Evolutionary conservation across 2,888 invertebrate genomes (phyloP).

Genomic region (Tachina fera): DNA sequence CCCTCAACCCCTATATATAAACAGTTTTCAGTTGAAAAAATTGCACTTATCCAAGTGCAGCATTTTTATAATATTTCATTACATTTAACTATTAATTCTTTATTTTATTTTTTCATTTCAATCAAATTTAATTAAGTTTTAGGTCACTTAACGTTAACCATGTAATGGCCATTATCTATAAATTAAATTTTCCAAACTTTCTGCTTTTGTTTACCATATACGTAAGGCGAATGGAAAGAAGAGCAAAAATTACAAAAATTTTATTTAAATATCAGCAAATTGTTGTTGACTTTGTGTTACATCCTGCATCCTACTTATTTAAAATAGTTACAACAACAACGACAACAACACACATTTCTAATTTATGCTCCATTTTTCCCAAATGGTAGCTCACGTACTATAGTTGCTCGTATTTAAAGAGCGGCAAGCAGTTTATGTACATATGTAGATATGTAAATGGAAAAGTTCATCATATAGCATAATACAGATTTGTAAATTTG

Average conservation of each 20-base stretch:
- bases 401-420: constrained; percentile 27
- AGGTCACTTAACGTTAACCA: constrained; percentile 57
- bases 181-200: constrained; percentile 40
- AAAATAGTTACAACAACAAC: constrained; percentile 21
- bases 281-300: constrained; percentile 66
- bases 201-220: constrained; percentile 14
- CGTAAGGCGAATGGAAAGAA: background rate
- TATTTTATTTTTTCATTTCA: background rate
- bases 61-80: background rate
- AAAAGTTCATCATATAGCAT: constrained; percentile 13
- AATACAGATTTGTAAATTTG: constrained; percentile 49
- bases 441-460: background rate
- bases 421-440: constrained; percentile 10
- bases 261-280: constrained; percentile 65
- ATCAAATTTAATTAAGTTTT: constrained; percentile 61
- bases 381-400: background rate
- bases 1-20: no score
- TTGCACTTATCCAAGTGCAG: no score
- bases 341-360: constrained; percentile 15
- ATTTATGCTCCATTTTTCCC: constrained; percentile 52
- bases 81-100: background rate
- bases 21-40: no score
- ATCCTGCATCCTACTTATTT: constrained; percentile 59
- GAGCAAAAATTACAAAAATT: constrained; percentile 36
- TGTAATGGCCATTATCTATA: constrained; percentile 60